Evolutionary conservation across 1,140 invertebrate species (phyloP).

Genomic region (Meteorus sp.): DNA sequence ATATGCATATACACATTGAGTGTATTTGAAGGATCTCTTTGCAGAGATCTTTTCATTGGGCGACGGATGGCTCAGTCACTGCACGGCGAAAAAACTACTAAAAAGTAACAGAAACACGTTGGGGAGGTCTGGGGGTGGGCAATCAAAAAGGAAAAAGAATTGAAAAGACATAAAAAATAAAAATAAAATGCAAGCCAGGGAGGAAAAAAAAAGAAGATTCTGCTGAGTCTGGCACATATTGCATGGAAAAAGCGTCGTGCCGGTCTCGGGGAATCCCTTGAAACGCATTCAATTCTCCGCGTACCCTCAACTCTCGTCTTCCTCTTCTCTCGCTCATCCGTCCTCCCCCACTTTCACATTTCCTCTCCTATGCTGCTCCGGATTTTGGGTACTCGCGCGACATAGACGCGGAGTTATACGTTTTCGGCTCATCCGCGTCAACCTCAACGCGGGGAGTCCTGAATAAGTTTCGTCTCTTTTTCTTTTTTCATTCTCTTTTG

Average conservation of each 20-base stretch:
- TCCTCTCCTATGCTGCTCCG: background rate
- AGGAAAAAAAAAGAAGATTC: background rate
- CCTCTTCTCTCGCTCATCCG: background rate
- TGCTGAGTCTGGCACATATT: slow-evolving; percentile 15
- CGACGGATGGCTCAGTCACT: background rate
- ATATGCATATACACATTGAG: background rate
- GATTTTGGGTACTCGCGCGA: slow-evolving; percentile 10
- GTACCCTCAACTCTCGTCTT: background rate
- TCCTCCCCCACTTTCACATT: background rate
- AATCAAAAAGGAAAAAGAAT: background rate
- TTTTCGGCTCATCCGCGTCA: slow-evolving; percentile 13
- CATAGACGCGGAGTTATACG: slow-evolving; percentile 11
- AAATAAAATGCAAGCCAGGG: background rate
- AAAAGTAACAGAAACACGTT: background rate
- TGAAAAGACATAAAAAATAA: too few relatives aligned
- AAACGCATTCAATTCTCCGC: slow-evolving; percentile 13
- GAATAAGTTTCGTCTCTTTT: background rate
- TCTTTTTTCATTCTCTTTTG: background rate
- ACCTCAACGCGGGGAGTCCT: slow-evolving; percentile 10
- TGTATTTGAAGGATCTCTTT: background rate
- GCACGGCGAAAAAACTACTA: too few relatives aligned
- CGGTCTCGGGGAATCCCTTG: slow-evolving; percentile 13
- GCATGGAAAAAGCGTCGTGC: slow-evolving; percentile 10
- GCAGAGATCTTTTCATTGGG: background rate
- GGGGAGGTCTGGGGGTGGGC: background rate